Percentiles rank a stretch among this genome's conserved stretches.
phyloP scores from a whole-genome alignment of 1,140 invertebrate genomes.

The Solenopsis fugax region DNA sequence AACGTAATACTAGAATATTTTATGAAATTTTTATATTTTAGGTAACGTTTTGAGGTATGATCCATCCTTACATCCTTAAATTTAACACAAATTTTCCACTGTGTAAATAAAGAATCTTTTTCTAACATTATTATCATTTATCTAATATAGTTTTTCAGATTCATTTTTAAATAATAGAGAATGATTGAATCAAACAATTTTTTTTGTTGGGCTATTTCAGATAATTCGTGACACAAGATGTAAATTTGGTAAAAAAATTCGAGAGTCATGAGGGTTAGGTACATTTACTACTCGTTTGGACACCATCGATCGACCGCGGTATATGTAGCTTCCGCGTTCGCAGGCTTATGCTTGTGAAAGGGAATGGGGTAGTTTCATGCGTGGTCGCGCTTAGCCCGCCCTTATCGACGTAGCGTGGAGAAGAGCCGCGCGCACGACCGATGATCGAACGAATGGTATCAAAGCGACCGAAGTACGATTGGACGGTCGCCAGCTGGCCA shows the following conservation, averaged over 20 bases:
- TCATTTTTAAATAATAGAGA: background rate
- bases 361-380: constrained; percentile 64
- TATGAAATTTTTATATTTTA: no score
- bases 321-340: constrained; percentile 29
- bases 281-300: constrained; percentile 37
- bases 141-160: background rate
- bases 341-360: constrained; percentile 37
- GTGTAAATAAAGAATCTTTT: background rate
- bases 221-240: background rate
- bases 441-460: constrained; percentile 73
- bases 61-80: no score
- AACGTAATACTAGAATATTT: no score
- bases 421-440: constrained; percentile 42
- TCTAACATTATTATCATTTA: background rate
- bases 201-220: background rate
- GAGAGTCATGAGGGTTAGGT: background rate
- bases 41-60: no score
- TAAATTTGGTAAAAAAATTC: background rate
- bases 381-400: constrained; percentile 67
- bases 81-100: no score
- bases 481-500: constrained; percentile 77
- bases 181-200: background rate
- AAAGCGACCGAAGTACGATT: constrained; percentile 75
- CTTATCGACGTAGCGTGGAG: constrained; percentile 59
- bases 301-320: constrained; percentile 50